Evolutionary conservation across 2,113 vertebrate species (phyloP).

Genomic region (Antigone vipio): DNA sequence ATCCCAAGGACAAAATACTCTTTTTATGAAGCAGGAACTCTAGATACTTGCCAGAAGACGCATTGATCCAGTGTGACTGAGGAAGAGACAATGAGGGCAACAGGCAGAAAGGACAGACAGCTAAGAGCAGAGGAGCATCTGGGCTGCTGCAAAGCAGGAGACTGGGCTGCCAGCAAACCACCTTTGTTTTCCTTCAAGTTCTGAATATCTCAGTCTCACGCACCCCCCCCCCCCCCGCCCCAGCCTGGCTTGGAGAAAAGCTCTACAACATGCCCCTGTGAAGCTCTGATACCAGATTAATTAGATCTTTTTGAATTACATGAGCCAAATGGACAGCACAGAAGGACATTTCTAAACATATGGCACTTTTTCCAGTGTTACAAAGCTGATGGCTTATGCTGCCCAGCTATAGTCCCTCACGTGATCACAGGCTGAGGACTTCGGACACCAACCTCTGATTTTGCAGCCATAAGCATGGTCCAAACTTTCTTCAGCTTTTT

Average conservation of each 20-base stretch:
- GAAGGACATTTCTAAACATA: not conserved
- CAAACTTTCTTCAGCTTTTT: conserved; percentile 99
- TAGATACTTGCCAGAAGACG: not conserved
- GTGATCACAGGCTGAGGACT: not conserved
- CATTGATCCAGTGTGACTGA: not conserved
- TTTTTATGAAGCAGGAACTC: not conserved
- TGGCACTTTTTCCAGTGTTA: fast-evolving
- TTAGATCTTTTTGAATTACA: not conserved
- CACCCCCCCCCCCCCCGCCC: fast-evolving
- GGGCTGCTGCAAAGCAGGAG: not conserved
- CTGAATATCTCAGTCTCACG: not conserved
- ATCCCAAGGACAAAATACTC: not conserved
- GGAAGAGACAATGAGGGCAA: not conserved
- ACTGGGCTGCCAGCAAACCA: not conserved
- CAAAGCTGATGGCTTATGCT: not conserved
- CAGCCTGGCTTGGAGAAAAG: not conserved
- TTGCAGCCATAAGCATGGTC: conserved; percentile 99
- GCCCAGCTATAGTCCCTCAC: not conserved
- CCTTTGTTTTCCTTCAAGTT: not conserved
- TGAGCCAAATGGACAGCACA: not conserved
- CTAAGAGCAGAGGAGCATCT: not conserved
- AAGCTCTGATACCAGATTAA: not conserved
- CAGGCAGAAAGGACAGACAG: not conserved
- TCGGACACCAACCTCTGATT: conserved; percentile 86
- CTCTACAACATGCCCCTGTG: not conserved